Evolutionary conservation across 2,113 vertebrate species (phyloP), one percentile per base, ranked within the genome.

Genomic region (Oriolus oriolus): DNA sequence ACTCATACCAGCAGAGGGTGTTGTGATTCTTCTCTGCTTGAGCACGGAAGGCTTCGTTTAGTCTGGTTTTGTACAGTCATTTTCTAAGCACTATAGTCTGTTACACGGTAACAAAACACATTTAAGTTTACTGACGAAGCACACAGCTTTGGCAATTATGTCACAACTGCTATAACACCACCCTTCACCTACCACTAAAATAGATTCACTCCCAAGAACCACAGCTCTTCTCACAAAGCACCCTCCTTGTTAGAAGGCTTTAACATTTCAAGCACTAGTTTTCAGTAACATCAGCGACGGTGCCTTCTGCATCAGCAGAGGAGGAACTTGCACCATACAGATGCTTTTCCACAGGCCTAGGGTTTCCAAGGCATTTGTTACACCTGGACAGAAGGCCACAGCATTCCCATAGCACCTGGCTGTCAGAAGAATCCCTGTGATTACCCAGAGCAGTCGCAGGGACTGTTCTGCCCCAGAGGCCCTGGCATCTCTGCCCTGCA

Each of bases 1-100:
- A 33, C 53, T 90, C 10, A 0, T 42, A 71, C 91, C 89, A 93
- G 78, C 63, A 89, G 71, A 97, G 95, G 86, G 87, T 95, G 61
- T 85, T 90, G 79, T 93, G 71, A 61, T 86, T 92, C 91, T 90
- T 96, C 63, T 54, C 89, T 61, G 30, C 57, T 16, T 42, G 37
- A 88, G 41, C 17, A 42, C 31, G 1, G 5, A 24, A 45, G 61
- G n/a, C 87, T 96, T 85, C 89, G 2, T 54, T 93, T 47, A 89
- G 33, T 56, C 87, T 71, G 83, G 26, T 60, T 95, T 22, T 78
- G 66, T 70, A 63, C 13, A 52, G 24, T 37, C 54, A 44, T 59
- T 95, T 95, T 71, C 79, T 37, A 63, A 94, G 85, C 69, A 70
- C 31, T 74, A 4, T 5, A 35, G 66, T 59, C 50, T 93, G 60